Evolutionary conservation across 2,888 invertebrate species (phyloP).

Genomic region (Malachius bipustulatus): DNA sequence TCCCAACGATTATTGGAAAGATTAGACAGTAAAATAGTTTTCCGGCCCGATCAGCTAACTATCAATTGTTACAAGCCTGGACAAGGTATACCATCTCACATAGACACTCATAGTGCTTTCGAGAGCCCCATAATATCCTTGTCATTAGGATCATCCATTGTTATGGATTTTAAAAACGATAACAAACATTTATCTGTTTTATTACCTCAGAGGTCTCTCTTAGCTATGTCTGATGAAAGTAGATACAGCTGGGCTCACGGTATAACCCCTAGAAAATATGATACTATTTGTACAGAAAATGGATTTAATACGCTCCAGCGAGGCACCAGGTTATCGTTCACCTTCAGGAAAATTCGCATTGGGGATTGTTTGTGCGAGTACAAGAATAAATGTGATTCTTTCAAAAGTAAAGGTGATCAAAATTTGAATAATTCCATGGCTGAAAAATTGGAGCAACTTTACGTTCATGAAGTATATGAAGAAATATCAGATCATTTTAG

Average conservation of each 20-base stretch:
- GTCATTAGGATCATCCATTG: constrained; percentile 67
- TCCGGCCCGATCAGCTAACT: constrained; percentile 69
- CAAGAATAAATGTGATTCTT: constrained; percentile 55
- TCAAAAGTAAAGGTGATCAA: constrained; percentile 19
- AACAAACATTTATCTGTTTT: constrained; percentile 47
- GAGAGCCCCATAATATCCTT: constrained; percentile 77
- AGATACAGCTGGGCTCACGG: constrained; percentile 76
- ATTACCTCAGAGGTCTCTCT: constrained; percentile 58
- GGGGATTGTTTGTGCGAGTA: constrained; percentile 53
- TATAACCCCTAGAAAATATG: constrained; percentile 73
- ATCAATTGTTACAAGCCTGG: constrained; percentile 75
- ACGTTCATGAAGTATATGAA: constrained; percentile 85
- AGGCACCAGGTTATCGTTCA: constrained; percentile 64
- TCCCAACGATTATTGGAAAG: constrained; percentile 44
- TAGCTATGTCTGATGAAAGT: constrained; percentile 65
- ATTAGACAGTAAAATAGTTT: constrained; percentile 32
- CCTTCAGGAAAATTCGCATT: constrained; percentile 51
- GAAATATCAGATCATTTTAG: constrained; percentile 91
- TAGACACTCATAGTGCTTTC: constrained; percentile 93
- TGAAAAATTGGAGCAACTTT: constrained; percentile 53
- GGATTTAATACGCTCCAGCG: constrained; percentile 46
- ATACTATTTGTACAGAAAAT: constrained; percentile 48
- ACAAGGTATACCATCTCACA: constrained; percentile 89
- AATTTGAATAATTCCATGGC: constrained; percentile 40
- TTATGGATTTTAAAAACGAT: constrained; percentile 79